Evolutionary conservation across 2,113 vertebrate species (phyloP).

Genomic region (Corythornis madagascariensis): DNA sequence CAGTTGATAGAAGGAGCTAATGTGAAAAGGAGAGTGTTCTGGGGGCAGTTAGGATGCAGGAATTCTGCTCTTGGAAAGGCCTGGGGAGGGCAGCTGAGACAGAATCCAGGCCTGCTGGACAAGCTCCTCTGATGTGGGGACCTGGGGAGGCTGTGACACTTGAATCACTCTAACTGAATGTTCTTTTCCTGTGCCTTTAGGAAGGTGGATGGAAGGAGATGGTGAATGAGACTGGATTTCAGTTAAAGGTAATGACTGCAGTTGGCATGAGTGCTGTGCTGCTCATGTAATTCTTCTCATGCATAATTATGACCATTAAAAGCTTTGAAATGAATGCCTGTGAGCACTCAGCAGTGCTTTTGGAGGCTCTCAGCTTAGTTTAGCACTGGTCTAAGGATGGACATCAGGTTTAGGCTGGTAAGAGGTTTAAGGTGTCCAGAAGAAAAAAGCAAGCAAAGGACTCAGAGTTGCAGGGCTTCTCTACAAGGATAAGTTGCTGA

Average conservation of each 20-base stretch:
- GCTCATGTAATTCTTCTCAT: background rate
- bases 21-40: background rate
- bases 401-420: background rate
- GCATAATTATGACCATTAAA: background rate
- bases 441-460: background rate
- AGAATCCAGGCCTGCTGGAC: background rate
- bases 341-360: background rate
- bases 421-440: background rate
- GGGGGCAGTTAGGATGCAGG: background rate
- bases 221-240: conserved; percentile 93
- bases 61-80: background rate
- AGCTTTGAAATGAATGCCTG: background rate
- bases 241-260: conserved; percentile 85
- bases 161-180: background rate
- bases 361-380: background rate
- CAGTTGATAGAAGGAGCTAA: background rate
- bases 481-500: background rate
- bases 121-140: background rate
- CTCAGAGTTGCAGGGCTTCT: background rate
- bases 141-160: background rate
- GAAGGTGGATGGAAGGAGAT: conserved; percentile 93
- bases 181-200: conserved; percentile 74
- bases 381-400: background rate
- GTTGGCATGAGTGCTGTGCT: background rate
- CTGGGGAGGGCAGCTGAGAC: background rate